A percentile compares a stretch with the other conserved stretches of the same genome.
These are phyloP conservation scores for Syngnathus typhle DNA, from an alignment of 2,113 vertebrate species.

Conservation along the genomic window DNA sequence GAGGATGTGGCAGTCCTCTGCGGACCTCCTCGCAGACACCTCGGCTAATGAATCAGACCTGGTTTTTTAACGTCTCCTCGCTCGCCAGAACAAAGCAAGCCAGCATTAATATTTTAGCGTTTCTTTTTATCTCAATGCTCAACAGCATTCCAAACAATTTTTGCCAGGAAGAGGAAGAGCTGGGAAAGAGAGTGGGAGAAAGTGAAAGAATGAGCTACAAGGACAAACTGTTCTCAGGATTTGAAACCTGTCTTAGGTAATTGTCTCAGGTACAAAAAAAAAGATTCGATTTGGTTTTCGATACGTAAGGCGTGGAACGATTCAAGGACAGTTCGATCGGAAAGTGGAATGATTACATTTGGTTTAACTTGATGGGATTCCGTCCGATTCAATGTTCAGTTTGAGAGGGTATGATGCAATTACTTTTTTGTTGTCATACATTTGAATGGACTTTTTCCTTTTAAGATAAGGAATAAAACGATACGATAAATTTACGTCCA, in stretches of 20 bases:
- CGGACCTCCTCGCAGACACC: slow-evolving; percentile 79
- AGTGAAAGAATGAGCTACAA: slow-evolving; percentile 37
- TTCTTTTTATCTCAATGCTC: slow-evolving; percentile 84
- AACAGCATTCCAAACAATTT: slow-evolving; percentile 83
- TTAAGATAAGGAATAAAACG: no score
- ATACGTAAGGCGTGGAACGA: no score
- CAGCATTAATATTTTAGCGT: slow-evolving; percentile 92
- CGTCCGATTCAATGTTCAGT: no score
- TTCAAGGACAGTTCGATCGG: no score
- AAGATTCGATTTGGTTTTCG: slow-evolving; percentile 3
- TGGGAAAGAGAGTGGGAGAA: slow-evolving; percentile 33
- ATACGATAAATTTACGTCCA: no score
- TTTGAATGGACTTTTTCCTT: no score
- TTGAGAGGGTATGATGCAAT: no score
- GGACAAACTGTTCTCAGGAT: slow-evolving; percentile 52
- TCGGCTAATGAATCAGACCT: slow-evolving; percentile 89
- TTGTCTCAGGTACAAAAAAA: slow-evolving; percentile 46
- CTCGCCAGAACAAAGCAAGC: slow-evolving; percentile 85
- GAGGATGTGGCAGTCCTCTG: slow-evolving; percentile 86
- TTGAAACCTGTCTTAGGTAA: slow-evolving; percentile 53
- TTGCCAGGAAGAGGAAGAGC: slow-evolving; percentile 57
- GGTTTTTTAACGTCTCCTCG: slow-evolving; percentile 75
- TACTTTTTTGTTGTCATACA: no score
- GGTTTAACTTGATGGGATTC: no score
- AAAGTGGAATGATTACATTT: no score